These are phyloP conservation scores for Plecturocebus donacophilus DNA, from an alignment of 2,113 vertebrate species.

Conservation along the genomic window DNA sequence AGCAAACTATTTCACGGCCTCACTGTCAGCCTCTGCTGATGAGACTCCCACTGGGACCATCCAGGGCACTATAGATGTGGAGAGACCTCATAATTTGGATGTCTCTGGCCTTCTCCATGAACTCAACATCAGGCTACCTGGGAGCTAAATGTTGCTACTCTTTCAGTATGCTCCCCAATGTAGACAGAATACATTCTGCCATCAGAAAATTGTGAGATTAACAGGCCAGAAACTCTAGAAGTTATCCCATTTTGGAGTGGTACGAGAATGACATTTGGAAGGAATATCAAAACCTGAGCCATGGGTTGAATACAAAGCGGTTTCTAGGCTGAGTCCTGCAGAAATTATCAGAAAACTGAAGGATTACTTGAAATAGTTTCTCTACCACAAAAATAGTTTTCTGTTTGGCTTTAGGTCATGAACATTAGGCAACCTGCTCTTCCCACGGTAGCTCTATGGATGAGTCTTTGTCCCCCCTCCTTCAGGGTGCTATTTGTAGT, in stretches of 20 bases:
- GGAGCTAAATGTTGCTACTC: neutral
- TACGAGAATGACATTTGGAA: neutral
- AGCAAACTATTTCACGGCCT: neutral
- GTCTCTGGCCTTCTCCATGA: neutral
- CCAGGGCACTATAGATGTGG: neutral
- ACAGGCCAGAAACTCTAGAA: neutral
- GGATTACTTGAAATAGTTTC: neutral
- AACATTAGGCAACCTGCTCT: neutral
- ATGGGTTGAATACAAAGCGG: neutral
- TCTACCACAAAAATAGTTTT: neutral
- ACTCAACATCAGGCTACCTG: neutral
- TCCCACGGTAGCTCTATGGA: neutral
- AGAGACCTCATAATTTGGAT: neutral
- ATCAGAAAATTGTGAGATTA: neutral
- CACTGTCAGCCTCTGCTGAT: neutral
- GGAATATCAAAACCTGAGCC: neutral
- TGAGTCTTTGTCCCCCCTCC: neutral
- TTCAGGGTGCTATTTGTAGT: neutral
- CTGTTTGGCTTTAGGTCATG: neutral
- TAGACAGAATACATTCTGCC: neutral
- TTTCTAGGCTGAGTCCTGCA: neutral
- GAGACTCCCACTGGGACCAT: neutral
- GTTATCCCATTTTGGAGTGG: neutral
- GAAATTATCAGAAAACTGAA: neutral
- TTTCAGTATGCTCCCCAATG: neutral